Base-by-base conservation (phyloP, 2,113 vertebrate species). In the Tragelaphus scriptus region DNA sequence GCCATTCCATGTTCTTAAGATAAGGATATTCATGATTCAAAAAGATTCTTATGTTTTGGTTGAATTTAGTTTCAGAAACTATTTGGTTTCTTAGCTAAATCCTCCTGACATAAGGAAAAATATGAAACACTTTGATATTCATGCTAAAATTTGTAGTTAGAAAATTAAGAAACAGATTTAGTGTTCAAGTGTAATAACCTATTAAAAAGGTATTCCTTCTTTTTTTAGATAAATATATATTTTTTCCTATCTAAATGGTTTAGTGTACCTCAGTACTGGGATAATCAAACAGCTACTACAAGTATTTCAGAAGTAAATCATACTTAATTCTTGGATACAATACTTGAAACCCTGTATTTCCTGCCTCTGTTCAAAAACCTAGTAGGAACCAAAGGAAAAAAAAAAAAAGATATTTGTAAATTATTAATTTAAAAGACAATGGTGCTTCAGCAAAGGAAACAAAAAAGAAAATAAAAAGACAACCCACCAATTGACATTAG, bases 21-120 rank as follows among this genome's bases (percentile, higher is more conserved):
- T 3, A 71, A 87, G 44, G 21, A 88, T 68, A 87, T n/a, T 94
- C 44, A n/a, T 63, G 55, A 91, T 28, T 95, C 30, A 30, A 5
- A n/a, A 56, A 6, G 17, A 91, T 91, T 75, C 65, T 40, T 80
- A 53, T 40, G 9, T 90, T 93, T 95, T 56, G 6, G 16, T 21
- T 88, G 13, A 95, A 88, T 91, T 96, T 91, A 55, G 13, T 80
- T 95, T 53, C n/a, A 85, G 79, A 16, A 87, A 95, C 25, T 85
- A n/a, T 32, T 49, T 23, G 44, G 28, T 90, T 89, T 94, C 32
- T 55, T 40, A 13, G 53, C 26, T 92, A 95, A 94, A 84, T 88
- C 25, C 5, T 97, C 6, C 56, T 91, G 11, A 59, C 56, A 68
- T 44, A 11, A 85, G 40, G 65, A 95, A 90, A 55, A 77, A 82